These are phyloP conservation scores for Athetis lepigone DNA, from an alignment of 2,888 invertebrate genomes.

Conservation along the genomic window DNA sequence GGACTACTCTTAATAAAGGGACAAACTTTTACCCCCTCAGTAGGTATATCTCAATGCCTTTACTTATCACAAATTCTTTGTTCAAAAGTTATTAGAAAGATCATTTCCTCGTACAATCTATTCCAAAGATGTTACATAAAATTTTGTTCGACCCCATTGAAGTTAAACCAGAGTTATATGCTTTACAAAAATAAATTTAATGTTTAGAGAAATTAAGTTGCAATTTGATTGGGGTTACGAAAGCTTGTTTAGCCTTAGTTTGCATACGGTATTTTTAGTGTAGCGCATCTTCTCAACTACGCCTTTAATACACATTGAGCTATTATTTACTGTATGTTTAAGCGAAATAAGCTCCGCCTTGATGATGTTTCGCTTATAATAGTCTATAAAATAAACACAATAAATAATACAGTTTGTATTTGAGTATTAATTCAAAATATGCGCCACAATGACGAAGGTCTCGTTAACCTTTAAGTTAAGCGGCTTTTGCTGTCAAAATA, in stretches of 20 bases:
- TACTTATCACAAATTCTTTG: constrained; percentile 58
- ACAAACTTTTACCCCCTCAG: constrained; percentile 50
- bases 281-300: constrained; percentile 13
- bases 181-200: constrained; percentile 30
- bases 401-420: constrained; percentile 67
- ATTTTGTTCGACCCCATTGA: constrained; percentile 34
- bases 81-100: constrained; percentile 61
- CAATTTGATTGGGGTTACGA: constrained; percentile 1
- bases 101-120: constrained; percentile 54
- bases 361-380: constrained; percentile 35
- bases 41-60: constrained; percentile 8
- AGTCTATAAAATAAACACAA: constrained; percentile 49
- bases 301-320: constrained; percentile 34
- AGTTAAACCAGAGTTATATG: constrained; percentile 26
- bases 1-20: constrained; percentile 53
- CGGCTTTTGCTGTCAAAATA: constrained; percentile 77
- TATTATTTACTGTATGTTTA: constrained; percentile 35
- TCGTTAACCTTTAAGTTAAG: constrained; percentile 82
- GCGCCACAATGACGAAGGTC: constrained; percentile 79
- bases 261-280: constrained; percentile 16
- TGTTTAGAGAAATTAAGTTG: neutral
- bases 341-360: constrained; percentile 30
- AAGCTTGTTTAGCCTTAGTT: constrained; percentile 22
- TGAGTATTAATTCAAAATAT: constrained; percentile 83
- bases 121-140: constrained; percentile 57